A percentile compares a stretch with the other conserved stretches of the same genome.
These are phyloP conservation scores for Hybos culiciformis DNA, from an alignment of 2,888 invertebrate genomes.

Conservation along the genomic window DNA sequence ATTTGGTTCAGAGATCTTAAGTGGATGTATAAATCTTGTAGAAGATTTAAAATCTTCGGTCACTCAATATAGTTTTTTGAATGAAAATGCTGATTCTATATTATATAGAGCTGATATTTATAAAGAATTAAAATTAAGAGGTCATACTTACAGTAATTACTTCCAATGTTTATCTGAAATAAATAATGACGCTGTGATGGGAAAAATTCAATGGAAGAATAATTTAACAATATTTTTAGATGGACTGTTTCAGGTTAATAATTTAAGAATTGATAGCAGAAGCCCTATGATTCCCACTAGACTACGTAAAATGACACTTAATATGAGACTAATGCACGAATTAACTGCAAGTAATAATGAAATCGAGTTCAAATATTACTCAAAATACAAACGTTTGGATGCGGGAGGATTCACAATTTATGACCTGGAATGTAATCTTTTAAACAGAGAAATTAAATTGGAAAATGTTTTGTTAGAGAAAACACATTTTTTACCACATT, in stretches of 20 bases:
- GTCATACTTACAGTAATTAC: slow-evolving; percentile 41
- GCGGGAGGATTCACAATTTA: slow-evolving; percentile 61
- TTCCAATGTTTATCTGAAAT: slow-evolving; percentile 19
- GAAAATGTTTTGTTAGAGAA: no score
- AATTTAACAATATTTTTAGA: slow-evolving; percentile 81
- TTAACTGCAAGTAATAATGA: slow-evolving; percentile 15
- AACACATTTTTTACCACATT: slow-evolving; percentile 53
- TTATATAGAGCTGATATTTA: slow-evolving; percentile 48
- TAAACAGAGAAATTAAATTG: slow-evolving; percentile 8
- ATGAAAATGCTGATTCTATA: slow-evolving; percentile 2
- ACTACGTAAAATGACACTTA: slow-evolving; percentile 50
- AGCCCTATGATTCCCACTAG: slow-evolving; percentile 59
- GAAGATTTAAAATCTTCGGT: slow-evolving; percentile 14
- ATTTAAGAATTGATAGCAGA: slow-evolving; percentile 50
- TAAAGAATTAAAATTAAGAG: slow-evolving; percentile 50
- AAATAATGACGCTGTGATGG: slow-evolving; percentile 18
- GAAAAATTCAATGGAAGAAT: slow-evolving; percentile 46
- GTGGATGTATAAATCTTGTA: slow-evolving; percentile 39
- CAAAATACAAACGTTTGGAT: slow-evolving; percentile 25
- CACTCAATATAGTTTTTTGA: slow-evolving; percentile 11
- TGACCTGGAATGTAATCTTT: slow-evolving; percentile 44
- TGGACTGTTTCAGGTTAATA: slow-evolving; percentile 66
- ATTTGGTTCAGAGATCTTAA: slow-evolving; percentile 48
- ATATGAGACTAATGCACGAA: no score
- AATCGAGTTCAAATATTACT: slow-evolving; percentile 17